Base-by-base conservation (phyloP, 2,797 vertebrate species). In the Macroramphosus scolopax region DNA sequence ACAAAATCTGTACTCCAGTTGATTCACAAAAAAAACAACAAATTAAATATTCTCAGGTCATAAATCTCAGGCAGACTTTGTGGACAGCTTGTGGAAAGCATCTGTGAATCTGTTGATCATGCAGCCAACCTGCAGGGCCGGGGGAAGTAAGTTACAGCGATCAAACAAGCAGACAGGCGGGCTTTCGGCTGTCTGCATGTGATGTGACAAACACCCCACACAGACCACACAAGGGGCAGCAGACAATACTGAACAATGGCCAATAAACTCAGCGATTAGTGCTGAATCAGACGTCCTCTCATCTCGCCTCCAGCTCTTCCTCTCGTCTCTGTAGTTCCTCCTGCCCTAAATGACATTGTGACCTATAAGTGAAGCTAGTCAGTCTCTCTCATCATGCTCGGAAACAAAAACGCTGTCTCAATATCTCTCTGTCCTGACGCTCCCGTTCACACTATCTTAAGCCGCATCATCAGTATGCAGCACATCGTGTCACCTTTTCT, bases 361-460 rank as follows among this genome's bases (percentile, higher is more conserved):
- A 67, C 68, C 77, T 57, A n/a, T n/a, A n/a, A n/a, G n/a, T n/a
- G n/a, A 75, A 68, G 45, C 26, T 51, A 72, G 24, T 33, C 46
- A 30, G 29, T 41, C 39, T 4, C 2, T 15, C 40, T 31, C 17
- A 28, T 60, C 43, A 66, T 43, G 16, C 54, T 51, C 16, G 1
- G 43, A 16, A 77, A n/a, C 38, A 62, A 57, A 66, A 50, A 44
- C 11, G 1, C 10, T 1, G 43, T 14, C 55, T 51, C 41, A n/a
- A n/a, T 52, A 67, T 72, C 54, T 30, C 48, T 34, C 17, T 33
- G 62, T 39, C 64, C 56, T 57, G 12, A 1, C 17, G 41, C 48
- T 52, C 42, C 41, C 30, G 32, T 63, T 73, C 52, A 61, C 40
- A 22, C n/a, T 42, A 64, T 80, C 60, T 68, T 63, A 72, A 84